Evolutionary conservation across 2,888 invertebrate genomes (phyloP).

Genomic region (Ametastegia equiseti): DNA sequence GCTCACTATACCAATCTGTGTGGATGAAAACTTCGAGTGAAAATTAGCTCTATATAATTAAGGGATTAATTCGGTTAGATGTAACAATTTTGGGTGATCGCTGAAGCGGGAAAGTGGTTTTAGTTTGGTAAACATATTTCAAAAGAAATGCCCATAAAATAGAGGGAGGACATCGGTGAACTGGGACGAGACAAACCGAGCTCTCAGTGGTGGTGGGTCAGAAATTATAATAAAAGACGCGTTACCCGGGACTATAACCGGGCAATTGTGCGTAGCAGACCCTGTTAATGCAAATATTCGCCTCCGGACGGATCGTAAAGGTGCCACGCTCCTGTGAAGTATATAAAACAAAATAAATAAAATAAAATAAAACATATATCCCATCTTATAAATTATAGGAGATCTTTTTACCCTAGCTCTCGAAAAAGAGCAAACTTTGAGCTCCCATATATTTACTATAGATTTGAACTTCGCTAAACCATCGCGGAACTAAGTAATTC

Average conservation of each 20-base stretch:
- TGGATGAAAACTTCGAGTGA: neutral
- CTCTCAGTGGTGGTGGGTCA: neutral
- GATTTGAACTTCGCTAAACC: too few relatives aligned
- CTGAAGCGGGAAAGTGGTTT: slow-evolving; percentile 24
- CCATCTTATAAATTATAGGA: slow-evolving; percentile 37
- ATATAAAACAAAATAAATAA: neutral
- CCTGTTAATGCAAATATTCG: slow-evolving; percentile 44
- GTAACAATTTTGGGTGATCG: slow-evolving; percentile 16
- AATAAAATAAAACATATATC: neutral
- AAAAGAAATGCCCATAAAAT: neutral
- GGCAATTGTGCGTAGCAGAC: slow-evolving; percentile 43
- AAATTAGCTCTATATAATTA: neutral
- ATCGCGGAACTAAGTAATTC: too few relatives aligned
- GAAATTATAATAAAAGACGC: slow-evolving; percentile 36
- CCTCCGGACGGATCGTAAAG: slow-evolving; percentile 42
- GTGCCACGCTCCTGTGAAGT: slow-evolving; percentile 33
- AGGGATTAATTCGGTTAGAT: slow-evolving; percentile 9
- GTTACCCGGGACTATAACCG: slow-evolving; percentile 36
- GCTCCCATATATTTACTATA: too few relatives aligned
- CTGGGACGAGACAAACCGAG: neutral
- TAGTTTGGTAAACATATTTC: slow-evolving; percentile 37
- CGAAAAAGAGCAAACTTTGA: too few relatives aligned
- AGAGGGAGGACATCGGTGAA: neutral
- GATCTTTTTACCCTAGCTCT: neutral
- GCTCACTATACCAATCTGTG: too few relatives aligned